Conservation (phyloP, 1,140 invertebrate species). For the Periplaneta americana region DNA sequence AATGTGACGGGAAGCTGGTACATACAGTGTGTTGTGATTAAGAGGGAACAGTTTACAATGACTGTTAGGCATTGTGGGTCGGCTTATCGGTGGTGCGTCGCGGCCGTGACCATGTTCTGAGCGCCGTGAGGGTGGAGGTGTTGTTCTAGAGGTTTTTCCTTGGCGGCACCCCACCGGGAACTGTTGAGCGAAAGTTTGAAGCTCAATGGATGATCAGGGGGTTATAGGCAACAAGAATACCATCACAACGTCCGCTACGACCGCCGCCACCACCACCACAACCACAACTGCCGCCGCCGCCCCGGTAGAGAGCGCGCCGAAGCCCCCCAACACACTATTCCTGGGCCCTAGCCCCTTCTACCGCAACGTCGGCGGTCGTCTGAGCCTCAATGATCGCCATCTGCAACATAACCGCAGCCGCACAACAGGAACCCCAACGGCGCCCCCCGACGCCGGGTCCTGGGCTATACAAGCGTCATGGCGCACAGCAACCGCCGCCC, state of each 20-base stretch:
- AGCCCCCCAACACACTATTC: background rate
- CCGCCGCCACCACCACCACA: background rate
- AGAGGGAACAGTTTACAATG: too few relatives aligned
- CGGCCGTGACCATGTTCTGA: background rate
- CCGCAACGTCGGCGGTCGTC: slow-evolving; percentile 14
- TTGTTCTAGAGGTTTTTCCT: background rate
- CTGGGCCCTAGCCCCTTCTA: slow-evolving; percentile 12
- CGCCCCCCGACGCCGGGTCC: background rate
- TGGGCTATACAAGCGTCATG: background rate
- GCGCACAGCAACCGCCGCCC: background rate
- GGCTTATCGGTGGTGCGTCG: too few relatives aligned
- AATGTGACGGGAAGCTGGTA: background rate
- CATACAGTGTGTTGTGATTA: background rate
- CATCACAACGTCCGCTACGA: background rate
- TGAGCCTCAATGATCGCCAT: slow-evolving; percentile 11
- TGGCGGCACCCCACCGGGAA: background rate
- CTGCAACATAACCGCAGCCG: slow-evolving; percentile 2
- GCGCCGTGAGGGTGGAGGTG: background rate
- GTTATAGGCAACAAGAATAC: too few relatives aligned
- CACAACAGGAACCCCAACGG: background rate
- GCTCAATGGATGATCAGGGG: background rate
- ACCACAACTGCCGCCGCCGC: background rate
- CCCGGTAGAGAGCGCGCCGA: background rate
- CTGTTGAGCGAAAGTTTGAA: background rate
- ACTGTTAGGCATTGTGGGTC: too few relatives aligned